Conservation (phyloP, 1,140 invertebrate genomes). For the Brachionus plicatilis region DNA sequence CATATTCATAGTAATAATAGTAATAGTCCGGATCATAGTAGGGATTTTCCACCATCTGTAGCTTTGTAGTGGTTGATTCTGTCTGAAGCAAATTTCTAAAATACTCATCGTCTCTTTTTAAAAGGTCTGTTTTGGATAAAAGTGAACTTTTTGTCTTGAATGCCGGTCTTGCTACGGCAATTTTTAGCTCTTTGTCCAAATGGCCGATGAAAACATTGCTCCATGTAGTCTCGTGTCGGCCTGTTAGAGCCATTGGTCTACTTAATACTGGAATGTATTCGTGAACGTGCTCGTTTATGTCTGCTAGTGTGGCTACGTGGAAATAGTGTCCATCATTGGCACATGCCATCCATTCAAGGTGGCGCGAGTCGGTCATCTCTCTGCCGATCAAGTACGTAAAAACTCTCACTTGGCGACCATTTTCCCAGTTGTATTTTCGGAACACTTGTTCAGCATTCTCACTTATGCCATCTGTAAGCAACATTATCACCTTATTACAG, state of each 20-base stretch:
- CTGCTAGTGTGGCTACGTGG: slow-evolving; percentile 25
- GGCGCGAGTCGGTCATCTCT: slow-evolving; percentile 69
- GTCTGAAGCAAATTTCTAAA: not conserved
- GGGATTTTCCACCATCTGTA: not conserved
- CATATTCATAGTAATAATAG: not conserved
- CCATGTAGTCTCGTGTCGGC: slow-evolving; percentile 30
- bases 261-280: slow-evolving; percentile 41
- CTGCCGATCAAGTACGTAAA: slow-evolving; percentile 95
- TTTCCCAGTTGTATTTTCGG: slow-evolving; percentile 71
- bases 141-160: not conserved
- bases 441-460: slow-evolving; percentile 87
- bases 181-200: slow-evolving; percentile 40
- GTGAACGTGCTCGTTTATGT: slow-evolving; percentile 37
- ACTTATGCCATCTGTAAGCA: slow-evolving; percentile 93
- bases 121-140: not conserved
- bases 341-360: slow-evolving; percentile 60
- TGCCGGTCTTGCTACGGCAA: slow-evolving; percentile 29
- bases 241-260: slow-evolving; percentile 19
- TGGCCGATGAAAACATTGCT: slow-evolving; percentile 40
- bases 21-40: not conserved
- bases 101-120: not conserved
- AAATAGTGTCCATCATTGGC: slow-evolving; percentile 25
- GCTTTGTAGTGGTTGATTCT: not conserved
- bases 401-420: slow-evolving; percentile 63
- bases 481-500: slow-evolving; percentile 96